Base-by-base conservation (phyloP, 1,140 invertebrate genomes). In the Brachionus calyciflorus region DNA sequence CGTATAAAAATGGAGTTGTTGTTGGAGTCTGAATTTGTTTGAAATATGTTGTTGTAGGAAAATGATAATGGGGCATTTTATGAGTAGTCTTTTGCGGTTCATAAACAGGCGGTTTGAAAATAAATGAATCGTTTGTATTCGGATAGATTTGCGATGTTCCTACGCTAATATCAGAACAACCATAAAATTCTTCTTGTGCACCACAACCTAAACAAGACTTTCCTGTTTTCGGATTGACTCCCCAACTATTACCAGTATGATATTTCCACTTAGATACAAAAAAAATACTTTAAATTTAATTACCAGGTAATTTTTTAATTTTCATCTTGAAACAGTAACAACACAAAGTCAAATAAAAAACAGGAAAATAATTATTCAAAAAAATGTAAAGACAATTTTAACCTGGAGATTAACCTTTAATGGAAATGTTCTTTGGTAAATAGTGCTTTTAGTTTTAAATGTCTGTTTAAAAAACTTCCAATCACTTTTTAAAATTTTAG, bases 111-210 rank as follows among this genome's bases (percentile, higher is more conserved):
- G 24, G 10, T 65, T 1, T 28, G 21, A 37, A 37, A 33, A 37
- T 60, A 65, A 46, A 65, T 26, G 14, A 33, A 19, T 24, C 44
- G 40, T 14, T 44, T 21, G 33, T 24, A 46, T 60, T 60, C 17
- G 37, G 14, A 17, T 26, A 60, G 7, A 33, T 17, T 17, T 33
- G 55, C 3, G 2, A 10, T 10, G 30, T 4, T 17, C 55, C 55
- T 26, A 65, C 44, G 24, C 60, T 65, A 3, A 65, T 65, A 44
- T 65, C 60, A 12, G 60, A 41, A n/a, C 60, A 65, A 24, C 60
- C 60, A 44, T 65, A 79, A 49, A 79, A 79, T 63, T 79, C 69
- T 48, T 79, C 78, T 49, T 79, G 78, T 7, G 78, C 46, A n/a
- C 78, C 78, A 65, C 78, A 79, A 10, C 78, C 78, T 14, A 79